Conservation (phyloP, 2,797 vertebrate species). For the Diplodus puntazzo region DNA sequence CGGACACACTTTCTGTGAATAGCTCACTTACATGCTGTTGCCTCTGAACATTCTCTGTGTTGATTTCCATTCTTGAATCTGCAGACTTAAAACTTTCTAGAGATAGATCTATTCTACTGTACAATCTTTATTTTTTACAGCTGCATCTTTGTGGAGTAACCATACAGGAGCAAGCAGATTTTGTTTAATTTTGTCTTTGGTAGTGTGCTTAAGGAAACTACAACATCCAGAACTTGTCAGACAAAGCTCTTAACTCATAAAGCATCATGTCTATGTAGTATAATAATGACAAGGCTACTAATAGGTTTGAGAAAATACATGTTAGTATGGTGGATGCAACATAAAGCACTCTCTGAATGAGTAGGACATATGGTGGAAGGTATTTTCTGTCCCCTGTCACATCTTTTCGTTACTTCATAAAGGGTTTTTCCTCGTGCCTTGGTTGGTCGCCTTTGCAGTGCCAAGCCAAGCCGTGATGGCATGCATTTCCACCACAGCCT, state of each 20-base stretch:
- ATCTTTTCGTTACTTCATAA: not conserved
- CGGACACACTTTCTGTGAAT: slow-evolving; percentile 47
- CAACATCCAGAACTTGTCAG: not conserved
- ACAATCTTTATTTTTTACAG: not conserved
- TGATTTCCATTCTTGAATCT: not conserved
- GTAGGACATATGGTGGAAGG: not conserved
- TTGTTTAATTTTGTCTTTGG: not conserved
- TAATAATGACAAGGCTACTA: not conserved
- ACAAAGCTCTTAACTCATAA: not conserved
- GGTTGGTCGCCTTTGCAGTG: not conserved
- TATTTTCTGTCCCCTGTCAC: not conserved
- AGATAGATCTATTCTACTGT: not conserved
- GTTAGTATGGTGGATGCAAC: not conserved
- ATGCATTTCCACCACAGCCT: not conserved
- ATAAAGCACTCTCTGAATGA: not conserved
- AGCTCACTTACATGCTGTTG: slow-evolving; percentile 14
- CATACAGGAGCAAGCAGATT: not conserved
- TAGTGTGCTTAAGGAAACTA: not conserved
- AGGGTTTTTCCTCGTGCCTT: not conserved
- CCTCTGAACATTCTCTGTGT: slow-evolving; percentile 1
- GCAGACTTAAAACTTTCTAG: not conserved
- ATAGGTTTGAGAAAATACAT: not conserved
- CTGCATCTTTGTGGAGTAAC: not conserved
- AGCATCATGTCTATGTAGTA: not conserved
- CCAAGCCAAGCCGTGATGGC: not conserved